A percentile compares a stretch with the other conserved stretches of the same genome.
Evolutionary conservation across 1,140 invertebrate genomes (phyloP).

Genomic region (Tetragonula clypearis): DNA sequence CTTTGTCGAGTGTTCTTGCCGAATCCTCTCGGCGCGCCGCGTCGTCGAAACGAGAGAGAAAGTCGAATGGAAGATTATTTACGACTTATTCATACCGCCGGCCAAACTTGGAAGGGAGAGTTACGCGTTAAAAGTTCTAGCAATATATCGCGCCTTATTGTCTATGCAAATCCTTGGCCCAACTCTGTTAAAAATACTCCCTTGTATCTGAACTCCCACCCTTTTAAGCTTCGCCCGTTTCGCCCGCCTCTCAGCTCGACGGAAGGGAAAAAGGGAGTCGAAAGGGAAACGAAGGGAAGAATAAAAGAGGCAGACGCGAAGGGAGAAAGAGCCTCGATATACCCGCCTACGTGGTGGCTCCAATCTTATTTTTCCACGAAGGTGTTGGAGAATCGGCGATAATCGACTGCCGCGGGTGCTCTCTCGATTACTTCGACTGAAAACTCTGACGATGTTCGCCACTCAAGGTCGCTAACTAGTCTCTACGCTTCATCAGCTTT

Average conservation of each 20-base stretch:
- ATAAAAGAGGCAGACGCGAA: neutral
- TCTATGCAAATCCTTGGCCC: conserved; percentile 75
- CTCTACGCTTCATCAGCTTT: conserved; percentile 6
- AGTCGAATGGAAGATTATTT: conserved; percentile 73
- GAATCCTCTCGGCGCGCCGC: conserved; percentile 20
- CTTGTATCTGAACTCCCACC: conserved; percentile 59
- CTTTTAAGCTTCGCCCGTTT: conserved; percentile 38
- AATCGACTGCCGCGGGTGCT: conserved; percentile 22
- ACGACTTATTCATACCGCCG: conserved; percentile 70
- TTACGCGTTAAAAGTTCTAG: conserved; percentile 72
- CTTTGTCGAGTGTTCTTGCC: conserved; percentile 34
- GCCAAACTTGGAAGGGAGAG: neutral
- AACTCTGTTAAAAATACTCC: conserved; percentile 73
- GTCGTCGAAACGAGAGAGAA: conserved; percentile 49
- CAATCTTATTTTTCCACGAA: conserved; percentile 69
- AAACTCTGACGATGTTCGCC: conserved; percentile 10
- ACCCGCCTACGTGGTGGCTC: conserved; percentile 48
- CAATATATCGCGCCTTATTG: conserved; percentile 74
- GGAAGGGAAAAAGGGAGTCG: neutral
- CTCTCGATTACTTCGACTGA: conserved; percentile 42
- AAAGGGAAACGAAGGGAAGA: neutral
- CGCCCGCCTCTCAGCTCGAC: neutral
- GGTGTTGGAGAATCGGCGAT: conserved; percentile 40
- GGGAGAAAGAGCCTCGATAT: conserved; percentile 13
- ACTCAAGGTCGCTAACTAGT: conserved; percentile 48